Evolutionary conservation across 2,888 invertebrate species (phyloP), one percentile per base, ranked within the genome.

Genomic region (Lottia gigantea): DNA sequence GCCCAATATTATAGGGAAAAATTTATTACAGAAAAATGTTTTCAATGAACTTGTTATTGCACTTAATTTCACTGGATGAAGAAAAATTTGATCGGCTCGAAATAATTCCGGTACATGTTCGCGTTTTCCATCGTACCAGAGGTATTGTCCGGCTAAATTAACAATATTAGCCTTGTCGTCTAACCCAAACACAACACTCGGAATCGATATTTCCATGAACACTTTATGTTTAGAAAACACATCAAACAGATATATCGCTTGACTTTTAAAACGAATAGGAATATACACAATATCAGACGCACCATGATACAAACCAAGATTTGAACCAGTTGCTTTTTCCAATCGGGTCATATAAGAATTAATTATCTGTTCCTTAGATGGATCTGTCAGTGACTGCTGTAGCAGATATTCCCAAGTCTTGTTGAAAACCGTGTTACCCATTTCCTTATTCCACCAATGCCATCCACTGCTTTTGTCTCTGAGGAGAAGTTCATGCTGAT

Each of bases 41-140:
- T 62, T 62, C 2, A 31, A 23, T 23, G n/a, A 31, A 23, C 14
- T 40, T 31, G 45, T 45, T 40, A 31, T 40, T 45, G n/a, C 25
- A n/a, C 40, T n/a, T 15, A 67, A n/a, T 67, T 67, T 67, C 16
- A 62, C 40, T 14, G 67, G 61, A 45, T 67, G 67, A 7, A 67
- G 31, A 45, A 40, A 67, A 11, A 62, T 19, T 0, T 61, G 19
- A 67, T n/a, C 26, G 6, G n/a, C 46, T 31, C 61, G 16, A 61
- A 62, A 67, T 45, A 49, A 11, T 16, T 62, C 45, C 11, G 31
- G 19, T 40, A 62, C 19, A 16, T 62, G 31, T 19, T 40, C 40
- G 16, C 40, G 55, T 19, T 26, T 55, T 16, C 55, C 45, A 14
- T 67, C 62, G 19, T 62, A 40, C 62, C 26, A 46, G 4, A 62